Evolutionary conservation across 2,113 vertebrate species (phyloP).

Genomic region (Phrynocephalus versicolor): DNA sequence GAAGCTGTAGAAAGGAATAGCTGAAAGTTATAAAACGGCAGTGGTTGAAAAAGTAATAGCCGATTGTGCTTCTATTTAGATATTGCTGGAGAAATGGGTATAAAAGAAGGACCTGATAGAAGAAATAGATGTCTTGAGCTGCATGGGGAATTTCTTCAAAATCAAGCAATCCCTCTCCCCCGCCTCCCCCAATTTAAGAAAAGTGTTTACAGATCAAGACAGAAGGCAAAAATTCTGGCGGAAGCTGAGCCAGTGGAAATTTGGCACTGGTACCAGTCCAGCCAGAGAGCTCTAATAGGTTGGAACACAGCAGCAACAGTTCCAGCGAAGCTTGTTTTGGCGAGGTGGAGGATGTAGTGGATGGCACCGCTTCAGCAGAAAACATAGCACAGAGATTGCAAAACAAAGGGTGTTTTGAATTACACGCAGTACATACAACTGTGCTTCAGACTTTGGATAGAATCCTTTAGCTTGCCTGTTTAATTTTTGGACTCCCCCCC

Average conservation of each 20-base stretch:
- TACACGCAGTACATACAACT: not conserved
- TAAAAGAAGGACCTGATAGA: not conserved
- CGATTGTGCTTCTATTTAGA: not conserved
- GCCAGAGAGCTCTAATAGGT: conserved; percentile 11
- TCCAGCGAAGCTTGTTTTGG: conserved; percentile 22
- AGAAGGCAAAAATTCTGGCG: conserved; percentile 22
- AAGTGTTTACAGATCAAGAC: conserved; percentile 11
- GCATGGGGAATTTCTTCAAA: not conserved
- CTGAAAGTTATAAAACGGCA: not conserved
- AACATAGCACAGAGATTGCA: not conserved
- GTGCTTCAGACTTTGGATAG: not conserved
- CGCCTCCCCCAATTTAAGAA: not conserved
- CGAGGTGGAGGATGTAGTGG: not conserved
- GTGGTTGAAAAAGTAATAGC: not conserved
- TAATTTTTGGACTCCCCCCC: not conserved
- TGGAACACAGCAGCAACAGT: conserved; percentile 10
- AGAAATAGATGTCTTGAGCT: not conserved
- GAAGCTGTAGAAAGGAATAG: not conserved
- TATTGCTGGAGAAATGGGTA: not conserved
- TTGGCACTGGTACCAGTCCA: not conserved
- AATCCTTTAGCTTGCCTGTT: conserved; percentile 7
- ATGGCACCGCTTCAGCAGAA: not conserved
- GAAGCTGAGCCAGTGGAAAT: conserved; percentile 27
- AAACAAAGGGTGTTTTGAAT: conserved; percentile 20
- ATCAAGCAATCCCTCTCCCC: conserved; percentile 4